Evolutionary conservation across 2,888 invertebrate species (phyloP).

Genomic region (Hipparchia sbordonii): DNA sequence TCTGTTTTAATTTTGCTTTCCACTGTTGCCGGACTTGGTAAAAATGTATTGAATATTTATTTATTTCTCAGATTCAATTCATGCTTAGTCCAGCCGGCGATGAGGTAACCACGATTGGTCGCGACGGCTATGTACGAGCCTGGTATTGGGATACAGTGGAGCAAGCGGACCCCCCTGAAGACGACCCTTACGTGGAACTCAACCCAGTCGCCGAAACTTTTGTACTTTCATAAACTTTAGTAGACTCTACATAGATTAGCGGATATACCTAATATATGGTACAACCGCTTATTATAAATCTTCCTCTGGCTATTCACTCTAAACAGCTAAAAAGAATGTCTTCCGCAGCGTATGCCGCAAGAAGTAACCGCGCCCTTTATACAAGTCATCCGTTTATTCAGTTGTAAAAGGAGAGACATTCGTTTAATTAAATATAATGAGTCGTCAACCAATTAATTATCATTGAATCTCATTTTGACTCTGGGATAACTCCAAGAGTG

Average conservation of each 20-base stretch:
- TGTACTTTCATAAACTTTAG: background rate
- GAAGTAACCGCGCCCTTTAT: too few species aligned
- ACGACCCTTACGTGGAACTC: constrained; percentile 90
- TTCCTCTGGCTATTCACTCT: too few species aligned
- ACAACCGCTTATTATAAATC: too few species aligned
- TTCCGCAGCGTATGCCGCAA: too few species aligned
- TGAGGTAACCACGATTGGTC: constrained; percentile 80
- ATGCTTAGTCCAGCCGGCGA: constrained; percentile 73
- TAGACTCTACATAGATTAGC: background rate
- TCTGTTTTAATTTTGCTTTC: background rate
- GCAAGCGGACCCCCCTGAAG: constrained; percentile 91
- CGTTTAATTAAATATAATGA: too few species aligned
- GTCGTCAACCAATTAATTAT: too few species aligned
- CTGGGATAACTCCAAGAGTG: too few species aligned
- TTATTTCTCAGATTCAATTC: constrained; percentile 66
- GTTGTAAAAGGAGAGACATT: too few species aligned
- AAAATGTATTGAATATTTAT: too few species aligned
- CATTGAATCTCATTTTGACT: too few species aligned
- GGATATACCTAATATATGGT: background rate
- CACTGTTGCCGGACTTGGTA: background rate
- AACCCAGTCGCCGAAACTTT: constrained; percentile 93
- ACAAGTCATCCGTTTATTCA: too few species aligned
- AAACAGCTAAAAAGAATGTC: too few species aligned
- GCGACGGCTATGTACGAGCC: constrained; percentile 90
- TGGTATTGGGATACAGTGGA: constrained; percentile 98